Evolutionary conservation across 2,888 invertebrate genomes (phyloP).

Genomic region (Eudemis profundana): DNA sequence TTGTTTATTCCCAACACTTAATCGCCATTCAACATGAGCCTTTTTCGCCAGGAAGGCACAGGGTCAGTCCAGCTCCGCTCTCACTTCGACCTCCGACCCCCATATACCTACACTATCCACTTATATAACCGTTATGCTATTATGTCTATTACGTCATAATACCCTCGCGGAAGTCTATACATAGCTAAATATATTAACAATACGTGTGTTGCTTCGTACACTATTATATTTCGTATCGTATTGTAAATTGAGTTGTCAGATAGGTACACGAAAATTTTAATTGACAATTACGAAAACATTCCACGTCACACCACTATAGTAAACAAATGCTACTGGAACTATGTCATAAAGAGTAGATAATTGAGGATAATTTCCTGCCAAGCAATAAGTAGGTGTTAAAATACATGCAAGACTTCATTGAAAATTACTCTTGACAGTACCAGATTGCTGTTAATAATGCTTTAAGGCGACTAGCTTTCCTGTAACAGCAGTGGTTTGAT

Average conservation of each 20-base stretch:
- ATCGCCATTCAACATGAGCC: slow-evolving; percentile 14
- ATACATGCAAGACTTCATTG: slow-evolving; percentile 32
- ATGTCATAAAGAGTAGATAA: slow-evolving; percentile 44
- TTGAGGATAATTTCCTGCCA: slow-evolving; percentile 49
- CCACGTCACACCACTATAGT: neutral
- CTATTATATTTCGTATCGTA: slow-evolving; percentile 7
- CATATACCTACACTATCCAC: slow-evolving; percentile 49
- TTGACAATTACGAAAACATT: neutral
- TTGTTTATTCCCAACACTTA: no score
- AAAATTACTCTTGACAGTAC: slow-evolving; percentile 47
- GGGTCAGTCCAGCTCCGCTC: slow-evolving; percentile 58
- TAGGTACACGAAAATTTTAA: neutral
- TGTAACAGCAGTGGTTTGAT: slow-evolving; percentile 22
- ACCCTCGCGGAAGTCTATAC: slow-evolving; percentile 39
- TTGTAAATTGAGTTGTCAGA: slow-evolving; percentile 19
- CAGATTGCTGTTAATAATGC: slow-evolving; percentile 50
- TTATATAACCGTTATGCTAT: slow-evolving; percentile 51
- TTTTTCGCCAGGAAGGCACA: slow-evolving; percentile 23
- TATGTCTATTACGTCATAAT: slow-evolving; percentile 47
- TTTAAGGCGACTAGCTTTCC: slow-evolving; percentile 50
- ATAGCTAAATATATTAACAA: slow-evolving; percentile 25
- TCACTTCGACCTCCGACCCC: slow-evolving; percentile 69
- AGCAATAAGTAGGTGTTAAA: slow-evolving; percentile 52
- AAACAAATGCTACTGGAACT: neutral
- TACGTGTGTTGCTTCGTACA: slow-evolving; percentile 16